Base-by-base conservation (phyloP, 2,113 vertebrate genomes). In the Desmodus rotundus region DNA sequence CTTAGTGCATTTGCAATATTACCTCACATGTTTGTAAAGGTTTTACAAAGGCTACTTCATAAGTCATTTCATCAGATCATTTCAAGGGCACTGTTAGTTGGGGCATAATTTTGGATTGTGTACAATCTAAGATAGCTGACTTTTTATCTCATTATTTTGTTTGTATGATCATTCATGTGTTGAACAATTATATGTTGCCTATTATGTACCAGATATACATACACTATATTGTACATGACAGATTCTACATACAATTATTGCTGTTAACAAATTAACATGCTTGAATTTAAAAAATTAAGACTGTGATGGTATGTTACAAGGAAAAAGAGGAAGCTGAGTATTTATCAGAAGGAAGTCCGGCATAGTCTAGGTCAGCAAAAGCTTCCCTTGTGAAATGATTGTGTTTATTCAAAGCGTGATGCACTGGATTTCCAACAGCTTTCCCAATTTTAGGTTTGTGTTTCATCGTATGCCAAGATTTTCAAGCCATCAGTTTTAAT, bases 381-480 rank as follows among this genome's bases (percentile, higher is more conserved):
- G 36, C 16, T 67, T 45, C 17, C 0, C 4, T 70, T 10, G 82
- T 43, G 4, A 72, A 91, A 91, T 68, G 19, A 61, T 2, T 56
- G 1, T 85, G 26, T 87, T 94, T 93, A 91, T 58, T 68, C 38
- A 33, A 41, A 45, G 28, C 24, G 28, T 65, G 12, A 67, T 77
- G 1, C 33, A 45, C 31, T 70, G 26, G 4, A 81, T 78, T 95
- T 89, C 82, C 54, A 80, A 65, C 24, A 90, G 28, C 17, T 72
- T 72, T 63, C 12, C 41, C 47, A 87, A 68, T 89, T 81, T 95
- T 20, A 61, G 17, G 9, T 50, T 88, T 92, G 24, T 85, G 10
- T 77, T 97, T 81, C 47, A 92, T 77, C 50, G 17, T 54, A 68
- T 77, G 70, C 36, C 54, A 87, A 84, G 50, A 38, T 93, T 93